Evolutionary conservation across 2,888 invertebrate species (phyloP).

Genomic region (Drosophila subsilvestris): DNA sequence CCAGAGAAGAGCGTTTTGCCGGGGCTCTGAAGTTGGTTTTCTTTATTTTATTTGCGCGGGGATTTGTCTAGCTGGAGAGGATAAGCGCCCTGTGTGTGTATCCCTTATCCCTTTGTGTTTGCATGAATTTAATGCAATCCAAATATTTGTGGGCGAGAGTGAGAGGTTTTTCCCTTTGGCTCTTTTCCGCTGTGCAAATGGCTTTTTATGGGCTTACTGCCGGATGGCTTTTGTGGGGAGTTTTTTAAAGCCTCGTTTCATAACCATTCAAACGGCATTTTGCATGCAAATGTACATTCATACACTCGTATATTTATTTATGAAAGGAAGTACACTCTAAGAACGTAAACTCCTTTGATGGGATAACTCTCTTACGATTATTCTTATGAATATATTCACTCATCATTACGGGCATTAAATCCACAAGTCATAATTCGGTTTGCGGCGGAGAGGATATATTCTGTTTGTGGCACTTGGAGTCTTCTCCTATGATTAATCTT

Average conservation of each 20-base stretch:
- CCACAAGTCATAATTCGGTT: not conserved
- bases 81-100: constrained; percentile 72
- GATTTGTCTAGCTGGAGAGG: constrained; percentile 75
- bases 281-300: constrained; percentile 41
- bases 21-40: constrained; percentile 44
- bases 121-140: constrained; percentile 80
- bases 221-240: constrained; percentile 49
- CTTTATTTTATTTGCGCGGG: constrained; percentile 72
- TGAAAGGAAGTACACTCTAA: not conserved
- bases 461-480: not conserved
- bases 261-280: constrained; percentile 28
- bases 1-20: constrained; percentile 14
- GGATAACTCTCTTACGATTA: not conserved
- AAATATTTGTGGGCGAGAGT: constrained; percentile 71
- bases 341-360: not conserved
- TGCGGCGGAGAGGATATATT: too few relatives aligned
- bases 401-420: not conserved
- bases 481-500: not conserved
- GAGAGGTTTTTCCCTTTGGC: constrained; percentile 33
- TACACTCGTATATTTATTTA: constrained; percentile 8
- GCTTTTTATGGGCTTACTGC: constrained; percentile 50
- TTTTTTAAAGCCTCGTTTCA: constrained; percentile 45
- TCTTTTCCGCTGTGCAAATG: constrained; percentile 43
- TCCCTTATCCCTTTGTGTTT: constrained; percentile 78
- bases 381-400: not conserved